Conservation (phyloP, 2,113 vertebrate species). For the Verasper variegatus region DNA sequence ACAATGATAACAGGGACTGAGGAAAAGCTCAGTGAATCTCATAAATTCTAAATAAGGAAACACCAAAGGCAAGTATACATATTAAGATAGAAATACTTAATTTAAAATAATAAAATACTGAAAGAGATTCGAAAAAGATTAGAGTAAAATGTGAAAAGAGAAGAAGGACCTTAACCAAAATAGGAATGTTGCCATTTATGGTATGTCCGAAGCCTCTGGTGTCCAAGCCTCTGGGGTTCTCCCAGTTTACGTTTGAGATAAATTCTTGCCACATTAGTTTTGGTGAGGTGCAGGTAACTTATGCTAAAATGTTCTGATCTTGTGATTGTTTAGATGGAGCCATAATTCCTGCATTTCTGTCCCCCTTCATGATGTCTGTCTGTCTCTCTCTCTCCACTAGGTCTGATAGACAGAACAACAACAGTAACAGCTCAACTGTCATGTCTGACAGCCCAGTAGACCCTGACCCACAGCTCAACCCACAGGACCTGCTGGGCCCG, state of each 20-base stretch:
- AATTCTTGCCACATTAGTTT: background rate
- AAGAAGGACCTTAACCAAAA: too few species aligned
- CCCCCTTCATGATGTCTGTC: conserved; percentile 66
- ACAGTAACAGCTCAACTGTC: conserved; percentile 51
- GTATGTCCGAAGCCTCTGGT: background rate
- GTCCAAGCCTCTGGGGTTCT: background rate
- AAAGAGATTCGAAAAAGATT: too few species aligned
- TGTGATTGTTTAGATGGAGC: background rate
- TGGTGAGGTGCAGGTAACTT: background rate
- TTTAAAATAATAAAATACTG: too few species aligned
- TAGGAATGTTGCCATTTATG: too few species aligned
- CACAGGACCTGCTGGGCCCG: conserved; percentile 81
- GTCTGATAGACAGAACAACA: conserved; percentile 46
- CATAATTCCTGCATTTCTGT: background rate
- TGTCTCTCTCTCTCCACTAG: conserved; percentile 56
- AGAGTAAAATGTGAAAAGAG: too few species aligned
- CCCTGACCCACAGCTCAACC: conserved; percentile 56
- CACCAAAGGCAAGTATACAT: too few species aligned
- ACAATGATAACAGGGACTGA: too few species aligned
- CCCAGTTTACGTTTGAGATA: background rate
- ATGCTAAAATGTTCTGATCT: background rate
- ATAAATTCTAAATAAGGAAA: too few species aligned
- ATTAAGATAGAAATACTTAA: too few species aligned
- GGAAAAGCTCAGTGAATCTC: too few species aligned
- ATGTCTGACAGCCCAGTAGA: conserved; percentile 84